A percentile compares a stretch with the other conserved stretches of the same genome.
phyloP scores from a whole-genome alignment of 2,888 invertebrate species.

The Morpho helenor region DNA sequence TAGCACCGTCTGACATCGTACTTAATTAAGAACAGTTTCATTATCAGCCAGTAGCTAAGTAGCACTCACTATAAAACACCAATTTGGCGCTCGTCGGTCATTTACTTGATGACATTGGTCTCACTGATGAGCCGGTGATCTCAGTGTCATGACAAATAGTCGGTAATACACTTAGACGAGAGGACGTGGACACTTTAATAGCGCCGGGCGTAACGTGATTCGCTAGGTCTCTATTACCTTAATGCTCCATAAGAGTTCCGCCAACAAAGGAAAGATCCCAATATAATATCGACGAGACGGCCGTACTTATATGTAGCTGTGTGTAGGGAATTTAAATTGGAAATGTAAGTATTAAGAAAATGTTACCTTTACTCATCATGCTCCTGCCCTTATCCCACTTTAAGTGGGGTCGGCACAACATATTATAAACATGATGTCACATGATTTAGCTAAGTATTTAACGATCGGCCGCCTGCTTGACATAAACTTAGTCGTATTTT shows the following conservation, averaged over 20 bases:
- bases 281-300: constrained; percentile 56
- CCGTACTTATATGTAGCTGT: constrained; percentile 37
- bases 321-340: constrained; percentile 48
- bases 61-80: constrained; percentile 15
- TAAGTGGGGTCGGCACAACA: too few relatives aligned
- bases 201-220: constrained; percentile 65
- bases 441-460: too few relatives aligned
- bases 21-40: constrained; percentile 10
- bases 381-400: too few relatives aligned
- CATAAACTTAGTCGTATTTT: too few relatives aligned
- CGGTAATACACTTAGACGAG: constrained; percentile 60
- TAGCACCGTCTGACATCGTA: neutral
- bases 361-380: too few relatives aligned
- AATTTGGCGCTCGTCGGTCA: constrained; percentile 22
- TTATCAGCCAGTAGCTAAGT: constrained; percentile 15
- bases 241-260: constrained; percentile 62
- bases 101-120: constrained; percentile 38
- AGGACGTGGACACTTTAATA: constrained; percentile 55
- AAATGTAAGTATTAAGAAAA: neutral
- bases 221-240: constrained; percentile 63
- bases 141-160: constrained; percentile 67
- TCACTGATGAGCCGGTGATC: constrained; percentile 48
- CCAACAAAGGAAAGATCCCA: constrained; percentile 61
- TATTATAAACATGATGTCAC: too few relatives aligned
- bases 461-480: too few relatives aligned